Evolutionary conservation across 1,140 invertebrate species (phyloP), one percentile per base, ranked within the genome.

Genomic region (Fopius arisanus): DNA sequence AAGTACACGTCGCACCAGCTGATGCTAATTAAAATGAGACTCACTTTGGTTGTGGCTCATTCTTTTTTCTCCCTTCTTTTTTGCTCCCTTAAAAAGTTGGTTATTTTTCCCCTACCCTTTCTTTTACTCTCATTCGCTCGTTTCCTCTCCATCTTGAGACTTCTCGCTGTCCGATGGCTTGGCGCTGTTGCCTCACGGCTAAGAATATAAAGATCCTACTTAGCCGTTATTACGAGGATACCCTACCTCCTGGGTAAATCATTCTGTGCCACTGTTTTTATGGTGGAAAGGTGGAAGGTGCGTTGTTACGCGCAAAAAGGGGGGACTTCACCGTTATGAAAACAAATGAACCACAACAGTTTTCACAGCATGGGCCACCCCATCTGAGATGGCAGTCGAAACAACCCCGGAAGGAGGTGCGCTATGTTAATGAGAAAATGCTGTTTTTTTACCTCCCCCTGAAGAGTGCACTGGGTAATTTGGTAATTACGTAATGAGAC

Each of bases 141-240:
- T 51, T 48, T 48, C 40, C 41, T 59, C 23, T 28, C 62, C 21
- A 40, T 37, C 54, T 26, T 28, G 19, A 43, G 54, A 63, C 41
- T 14, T 23, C 31, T 41, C 31, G 41, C 33, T 63, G 29, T 37
- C 62, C 37, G 28, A 67, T 40, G 54, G 26, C 51, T 48, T 14
- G 43, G 73, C 66, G 69, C 67, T 74, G 78, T 43, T 84, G 81
- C 84, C 85, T 85, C 78, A 80, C 81, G 82, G 84, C 84, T 78
- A 86, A 79, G 85, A 86, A 87, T 87, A 87, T 87, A 87, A 87
- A 87, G 85, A 87, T 87, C 85, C 86, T 87, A 87, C 84, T 87
- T 87, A 85, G 82, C 83, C 82, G 81, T 84, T 87, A 86, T 87
- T 87, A 86, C 83, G 80, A 80, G 70, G 51, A 75, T 80, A 82